Evolutionary conservation across 2,888 invertebrate genomes (phyloP), one percentile per base, ranked within the genome.

Genomic region (Hymenopus coronatus): DNA sequence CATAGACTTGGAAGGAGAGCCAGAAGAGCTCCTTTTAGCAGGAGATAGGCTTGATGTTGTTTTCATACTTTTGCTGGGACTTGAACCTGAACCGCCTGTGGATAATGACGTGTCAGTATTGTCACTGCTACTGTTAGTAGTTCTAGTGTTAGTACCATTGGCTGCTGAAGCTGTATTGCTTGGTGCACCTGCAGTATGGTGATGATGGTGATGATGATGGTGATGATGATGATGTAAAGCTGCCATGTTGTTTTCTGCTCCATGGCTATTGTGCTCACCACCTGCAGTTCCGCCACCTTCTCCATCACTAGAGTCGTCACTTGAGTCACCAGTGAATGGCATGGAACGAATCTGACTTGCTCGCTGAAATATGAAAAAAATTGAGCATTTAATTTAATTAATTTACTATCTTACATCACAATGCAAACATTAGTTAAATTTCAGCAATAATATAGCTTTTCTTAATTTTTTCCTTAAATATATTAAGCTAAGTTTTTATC

Each of bases 291-390:
- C 30, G 14, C 85, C 82, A 30, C 89, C 97, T 93, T 98, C 98
- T 46, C 98, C 98, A 92, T 98, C 98, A 15, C 98, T 98, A 2
- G 98, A 98, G 92, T 99, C 98, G 92, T 98, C 98, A 0, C 98
- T 98, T 7, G 98, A 98, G 92, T 99, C 98, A 3, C 98, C 98
- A 27, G 97, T 98, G 93, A 99, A 98, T 14, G 98, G 98, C 96
- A 98, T 98, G 84, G 98, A 98, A 91, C 98, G 95, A 91, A 99
- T 99, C 94, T 98, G 98, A 93, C 98, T 98, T 91, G 98, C 98
- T 92, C 98, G 96, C 96, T 97, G 93, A 3, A 92, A 91, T 90
- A 88, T 91, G 84, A 90, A 89, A 81, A 88, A 25, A 92, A 92
- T 93, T 82, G 33, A 15, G 20, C 9, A 88, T 30, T 0, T n/a